Evolutionary conservation across 2,888 invertebrate species (phyloP).

Genomic region (Agonum fuliginosum): DNA sequence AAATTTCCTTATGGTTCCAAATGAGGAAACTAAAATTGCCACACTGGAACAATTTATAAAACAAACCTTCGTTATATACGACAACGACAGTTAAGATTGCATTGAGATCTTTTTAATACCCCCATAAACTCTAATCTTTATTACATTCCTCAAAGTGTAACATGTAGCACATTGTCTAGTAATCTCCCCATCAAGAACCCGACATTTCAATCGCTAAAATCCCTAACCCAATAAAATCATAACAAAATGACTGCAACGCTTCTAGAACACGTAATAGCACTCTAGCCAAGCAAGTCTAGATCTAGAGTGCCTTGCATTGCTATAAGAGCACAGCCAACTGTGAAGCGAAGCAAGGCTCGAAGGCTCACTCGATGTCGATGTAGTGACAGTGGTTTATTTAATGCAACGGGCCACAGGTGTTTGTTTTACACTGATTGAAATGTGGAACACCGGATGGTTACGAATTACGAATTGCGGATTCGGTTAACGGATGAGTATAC

Average conservation of each 20-base stretch:
- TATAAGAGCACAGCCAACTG: not conserved
- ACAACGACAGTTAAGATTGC: not conserved
- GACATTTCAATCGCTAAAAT: constrained; percentile 19
- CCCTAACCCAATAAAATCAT: constrained; percentile 26
- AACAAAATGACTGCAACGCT: constrained; percentile 4
- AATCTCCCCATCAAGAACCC: not conserved
- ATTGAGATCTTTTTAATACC: not conserved
- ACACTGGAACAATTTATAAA: no score
- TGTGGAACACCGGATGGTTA: constrained; percentile 26
- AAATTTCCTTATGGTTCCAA: no score
- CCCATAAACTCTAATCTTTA: not conserved
- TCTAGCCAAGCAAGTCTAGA: constrained; percentile 4
- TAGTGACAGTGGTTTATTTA: constrained; percentile 32
- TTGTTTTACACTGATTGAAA: constrained; percentile 38
- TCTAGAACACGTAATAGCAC: constrained; percentile 21
- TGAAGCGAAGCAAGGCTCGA: not conserved
- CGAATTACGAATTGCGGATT: not conserved
- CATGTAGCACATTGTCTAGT: not conserved
- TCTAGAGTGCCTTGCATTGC: constrained; percentile 20
- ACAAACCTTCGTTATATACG: not conserved
- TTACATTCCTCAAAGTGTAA: not conserved
- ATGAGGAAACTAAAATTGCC: no score
- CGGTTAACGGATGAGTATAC: no score
- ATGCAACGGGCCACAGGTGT: constrained; percentile 15
- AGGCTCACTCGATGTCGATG: not conserved